Evolutionary conservation across 2,113 vertebrate species (phyloP), one percentile per base, ranked within the genome.

Genomic region (Phylloscopus trochiloides): DNA sequence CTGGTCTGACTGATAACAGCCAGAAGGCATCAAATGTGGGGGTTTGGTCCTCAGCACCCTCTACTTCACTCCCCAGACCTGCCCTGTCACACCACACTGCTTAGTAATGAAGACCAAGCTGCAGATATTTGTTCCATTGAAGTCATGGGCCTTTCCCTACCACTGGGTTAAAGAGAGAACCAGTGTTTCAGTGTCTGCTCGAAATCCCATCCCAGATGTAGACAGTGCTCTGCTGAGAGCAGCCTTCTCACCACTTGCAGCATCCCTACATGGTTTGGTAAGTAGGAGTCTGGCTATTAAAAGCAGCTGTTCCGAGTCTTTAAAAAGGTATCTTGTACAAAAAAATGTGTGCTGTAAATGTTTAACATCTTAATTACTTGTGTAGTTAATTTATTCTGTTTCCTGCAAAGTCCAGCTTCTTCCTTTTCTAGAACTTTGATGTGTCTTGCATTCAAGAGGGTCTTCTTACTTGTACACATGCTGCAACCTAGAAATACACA

Each of bases 1-100:
- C 34, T 74, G 62, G 3, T 45, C n/a, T 50, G 61, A 21, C 17
- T 18, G 7, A 9, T 16, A 9, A n/a, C 0, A 5, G n/a, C 42
- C 61, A 59, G 26, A 78, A 75, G 24, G 18, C 12, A 17, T 26
- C 48, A 36, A 29, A 40, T 7, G 36, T 12, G 26, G 28, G n/a
- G 31, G 3, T 12, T 48, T 80, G 59, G 22, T 79, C 55, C 50
- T 62, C 25, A 29, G 71, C 71, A 68, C 10, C 28, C 25, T 0
- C 40, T 61, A n/a, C 57, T 80, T 12, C 7, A 8, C 28, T 58
- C 36, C 1, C 1, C n/a, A 82, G 55, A 18, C 24, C 67, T 80
- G 29, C 28, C 12, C 36, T 38, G 26, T 50, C 1, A 0, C 13
- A 3, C 66, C 54, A 19, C 50, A 5, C 50, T 65, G 63, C 42